These are phyloP conservation scores for Zootoca vivipara DNA, from an alignment of 2,113 vertebrate genomes.

Conservation along the genomic window DNA sequence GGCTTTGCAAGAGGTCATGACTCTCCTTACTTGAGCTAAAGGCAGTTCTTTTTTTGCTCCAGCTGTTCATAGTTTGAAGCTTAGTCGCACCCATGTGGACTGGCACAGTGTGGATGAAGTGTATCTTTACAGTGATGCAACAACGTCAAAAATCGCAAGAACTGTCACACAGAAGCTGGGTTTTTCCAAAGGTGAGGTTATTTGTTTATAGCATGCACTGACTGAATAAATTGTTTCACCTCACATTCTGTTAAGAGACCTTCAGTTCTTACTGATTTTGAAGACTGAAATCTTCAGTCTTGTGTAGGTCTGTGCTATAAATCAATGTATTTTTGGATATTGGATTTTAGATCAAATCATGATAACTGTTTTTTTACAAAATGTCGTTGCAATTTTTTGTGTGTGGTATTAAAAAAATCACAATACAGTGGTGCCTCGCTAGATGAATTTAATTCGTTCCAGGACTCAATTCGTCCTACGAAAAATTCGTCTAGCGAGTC, in stretches of 20 bases:
- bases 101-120: conserved; percentile 97
- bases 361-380: no score
- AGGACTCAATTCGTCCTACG: no score
- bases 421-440: no score
- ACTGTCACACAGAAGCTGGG: conserved; percentile 96
- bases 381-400: no score
- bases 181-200: conserved; percentile 93
- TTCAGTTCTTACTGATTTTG: not conserved
- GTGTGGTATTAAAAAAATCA: not conserved
- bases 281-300: not conserved
- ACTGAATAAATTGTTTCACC: not conserved
- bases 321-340: no score
- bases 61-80: conserved; percentile 92
- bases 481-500: no score
- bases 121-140: conserved; percentile 97
- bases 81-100: conserved; percentile 94
- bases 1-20: not conserved
- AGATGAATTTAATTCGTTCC: no score
- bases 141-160: conserved; percentile 97
- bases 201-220: not conserved
- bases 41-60: conserved; percentile 59
- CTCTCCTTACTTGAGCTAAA: not conserved
- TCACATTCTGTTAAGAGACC: accelerated
- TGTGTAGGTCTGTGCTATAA: no score
- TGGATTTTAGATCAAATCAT: no score